phyloP scores from a whole-genome alignment of 2,888 invertebrate species.

The Dolichomitus sp. region DNA sequence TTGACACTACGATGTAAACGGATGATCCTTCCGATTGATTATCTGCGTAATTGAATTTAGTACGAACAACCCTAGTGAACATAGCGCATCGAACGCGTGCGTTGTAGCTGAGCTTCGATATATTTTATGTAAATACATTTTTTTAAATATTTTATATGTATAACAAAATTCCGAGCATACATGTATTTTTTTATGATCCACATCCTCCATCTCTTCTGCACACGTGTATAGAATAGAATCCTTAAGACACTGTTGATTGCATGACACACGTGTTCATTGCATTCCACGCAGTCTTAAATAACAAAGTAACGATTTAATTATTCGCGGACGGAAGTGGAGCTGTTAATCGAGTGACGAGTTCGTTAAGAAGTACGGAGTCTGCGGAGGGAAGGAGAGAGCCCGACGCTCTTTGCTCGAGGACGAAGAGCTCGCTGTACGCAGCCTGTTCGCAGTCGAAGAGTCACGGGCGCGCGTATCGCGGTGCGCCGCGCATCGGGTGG shows the following conservation, averaged over 20 bases:
- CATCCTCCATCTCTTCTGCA: not conserved
- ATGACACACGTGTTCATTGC: conserved; percentile 16
- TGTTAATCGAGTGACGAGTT: conserved; percentile 60
- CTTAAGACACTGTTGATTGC: not conserved
- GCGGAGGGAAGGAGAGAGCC: conserved; percentile 22
- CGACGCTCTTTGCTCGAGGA: not conserved
- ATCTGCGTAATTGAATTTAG: conserved; percentile 40
- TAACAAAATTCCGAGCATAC: not conserved
- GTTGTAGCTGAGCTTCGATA: conserved; percentile 5
- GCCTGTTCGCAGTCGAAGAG: conserved; percentile 12
- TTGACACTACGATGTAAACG: not conserved
- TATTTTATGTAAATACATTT: not conserved
- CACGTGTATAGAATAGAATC: not conserved
- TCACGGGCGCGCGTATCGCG: conserved; percentile 68
- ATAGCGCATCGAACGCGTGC: conserved; percentile 8
- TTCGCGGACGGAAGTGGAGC: conserved; percentile 33
- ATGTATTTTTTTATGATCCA: not conserved
- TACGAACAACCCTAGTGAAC: conserved; percentile 10
- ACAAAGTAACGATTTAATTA: conserved; percentile 47
- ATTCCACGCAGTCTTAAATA: conserved; percentile 19
- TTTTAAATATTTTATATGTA: too few species aligned
- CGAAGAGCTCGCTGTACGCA: not conserved
- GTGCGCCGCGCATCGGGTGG: conserved; percentile 83
- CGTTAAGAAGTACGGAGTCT: conserved; percentile 59
- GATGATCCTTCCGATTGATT: not conserved